A percentile compares a stretch with the other conserved stretches of the same genome.
Evolutionary conservation across 35 echinoderm and acorn worm species (phyloP).

Genomic region (Ophioderma brevispina): DNA sequence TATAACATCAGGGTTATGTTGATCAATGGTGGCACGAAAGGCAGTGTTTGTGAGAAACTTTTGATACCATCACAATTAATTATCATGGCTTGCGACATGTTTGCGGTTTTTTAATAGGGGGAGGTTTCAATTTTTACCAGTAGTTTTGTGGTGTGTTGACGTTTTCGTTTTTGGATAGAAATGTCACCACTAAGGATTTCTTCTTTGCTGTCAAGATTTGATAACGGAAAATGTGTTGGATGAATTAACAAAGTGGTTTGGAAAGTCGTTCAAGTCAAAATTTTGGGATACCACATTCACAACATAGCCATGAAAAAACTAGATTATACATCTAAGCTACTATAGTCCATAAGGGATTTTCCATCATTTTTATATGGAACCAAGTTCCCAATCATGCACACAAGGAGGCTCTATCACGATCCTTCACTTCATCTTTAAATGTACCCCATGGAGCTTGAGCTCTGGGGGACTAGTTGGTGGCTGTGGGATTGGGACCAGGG

Average conservation of each 20-base stretch:
- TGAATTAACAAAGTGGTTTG: neutral
- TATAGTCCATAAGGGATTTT: neutral
- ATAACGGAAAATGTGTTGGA: neutral
- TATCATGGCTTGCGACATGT: conserved; percentile 24
- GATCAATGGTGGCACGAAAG: conserved; percentile 12
- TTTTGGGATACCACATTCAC: conserved; percentile 13
- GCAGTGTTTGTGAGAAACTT: neutral
- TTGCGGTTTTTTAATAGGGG: neutral
- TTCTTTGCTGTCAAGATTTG: neutral
- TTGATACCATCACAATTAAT: conserved; percentile 36
- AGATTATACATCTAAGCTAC: neutral
- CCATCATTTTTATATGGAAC: neutral
- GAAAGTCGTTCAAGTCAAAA: neutral
- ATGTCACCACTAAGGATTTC: neutral
- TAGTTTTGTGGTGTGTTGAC: neutral
- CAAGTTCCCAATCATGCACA: neutral
- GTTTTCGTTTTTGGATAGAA: neutral
- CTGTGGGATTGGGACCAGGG: neutral
- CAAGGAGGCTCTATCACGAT: conserved; percentile 8
- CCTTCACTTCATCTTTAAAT: neutral
- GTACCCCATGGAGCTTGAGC: neutral
- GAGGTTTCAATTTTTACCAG: neutral
- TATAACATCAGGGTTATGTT: conserved; percentile 23
- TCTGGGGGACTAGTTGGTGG: neutral
- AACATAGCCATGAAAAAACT: conserved; percentile 6